Percentiles rank a stretch among this genome's conserved stretches.
Evolutionary conservation across 1,140 invertebrate species (phyloP).

Genomic region (Parapsyche elsis): DNA sequence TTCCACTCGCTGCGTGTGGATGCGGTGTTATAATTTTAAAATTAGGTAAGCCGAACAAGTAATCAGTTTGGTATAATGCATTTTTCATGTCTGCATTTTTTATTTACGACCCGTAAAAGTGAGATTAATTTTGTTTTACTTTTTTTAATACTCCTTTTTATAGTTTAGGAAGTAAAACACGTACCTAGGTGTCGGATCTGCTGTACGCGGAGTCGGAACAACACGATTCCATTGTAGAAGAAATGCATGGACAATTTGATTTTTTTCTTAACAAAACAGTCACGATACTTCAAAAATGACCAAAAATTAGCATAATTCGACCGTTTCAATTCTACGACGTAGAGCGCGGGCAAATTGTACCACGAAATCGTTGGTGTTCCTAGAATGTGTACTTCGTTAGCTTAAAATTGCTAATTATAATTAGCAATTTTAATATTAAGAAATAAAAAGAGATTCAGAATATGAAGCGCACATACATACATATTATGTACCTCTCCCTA

Average conservation of each 20-base stretch:
- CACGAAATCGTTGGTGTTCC: neutral
- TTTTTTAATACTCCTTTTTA: conserved; percentile 9
- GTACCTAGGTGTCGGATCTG: too few relatives aligned
- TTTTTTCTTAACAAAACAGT: conserved; percentile 3
- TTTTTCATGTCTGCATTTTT: conserved; percentile 21
- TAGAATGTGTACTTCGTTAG: too few relatives aligned
- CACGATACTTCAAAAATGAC: neutral
- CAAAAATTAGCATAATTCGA: conserved; percentile 9
- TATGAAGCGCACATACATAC: too few relatives aligned
- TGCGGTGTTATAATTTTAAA: too few relatives aligned
- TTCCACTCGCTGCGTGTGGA: too few relatives aligned
- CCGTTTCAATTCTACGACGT: neutral
- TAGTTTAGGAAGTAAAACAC: neutral
- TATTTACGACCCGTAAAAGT: neutral
- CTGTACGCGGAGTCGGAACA: too few relatives aligned
- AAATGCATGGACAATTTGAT: too few relatives aligned
- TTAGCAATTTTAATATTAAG: too few relatives aligned
- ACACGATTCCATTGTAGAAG: neutral
- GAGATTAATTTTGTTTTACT: neutral
- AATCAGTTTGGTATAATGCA: neutral
- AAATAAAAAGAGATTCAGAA: too few relatives aligned
- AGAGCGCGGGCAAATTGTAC: neutral
- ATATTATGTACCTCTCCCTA: too few relatives aligned
- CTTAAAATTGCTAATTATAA: too few relatives aligned
- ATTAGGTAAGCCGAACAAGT: neutral